Base-by-base conservation (phyloP, 1,140 invertebrate genomes). In the Pseudomyrmex pallidus region DNA sequence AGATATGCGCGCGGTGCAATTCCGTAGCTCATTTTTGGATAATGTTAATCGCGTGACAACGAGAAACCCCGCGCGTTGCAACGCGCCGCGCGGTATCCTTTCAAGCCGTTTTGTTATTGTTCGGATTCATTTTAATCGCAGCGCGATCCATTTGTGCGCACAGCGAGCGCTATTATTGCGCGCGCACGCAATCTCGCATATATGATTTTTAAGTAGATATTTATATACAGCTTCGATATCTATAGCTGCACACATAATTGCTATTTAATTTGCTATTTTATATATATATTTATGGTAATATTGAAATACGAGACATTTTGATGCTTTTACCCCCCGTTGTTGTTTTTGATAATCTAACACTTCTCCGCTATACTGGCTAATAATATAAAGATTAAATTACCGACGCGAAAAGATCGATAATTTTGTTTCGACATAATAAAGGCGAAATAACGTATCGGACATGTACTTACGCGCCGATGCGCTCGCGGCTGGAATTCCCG, bases 91-190 rank as follows among this genome's bases (percentile, higher is more conserved):
- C 22, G 15, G 46, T 10, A 57, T 68, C 59, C 82, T 83, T 83
- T 67, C 66, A 72, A 67, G 82, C 50, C 66, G 22, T 17, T 67
- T 22, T 59, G 54, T 56, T 64, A 84, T 83, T 83, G 74, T 25
- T 15, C 54, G 46, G 20, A 57, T 82, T 68, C 78, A 77, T 86
- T 86, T 72, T 83, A 80, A 80, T 88, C 82, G 74, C 82, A 57
- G 25, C 35, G 25, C 35, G 44, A 57, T 57, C 64, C 57, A 88
- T 88, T 88, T 84, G 74, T 70, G 63, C 59, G 59, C 20, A 50
- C 62, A 25, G 25, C 82, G 17, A 10, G 10, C 52, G 52, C 74
- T 57, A 74, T 87, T 87, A 83, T 87, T 64, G 57, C 56, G 13
- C 72, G 63, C 63, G 61, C 63, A 82, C 61, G 54, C 72, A 52